These are phyloP conservation scores for Botia almorhae DNA, from an alignment of 2,797 vertebrate species.

Conservation along the genomic window DNA sequence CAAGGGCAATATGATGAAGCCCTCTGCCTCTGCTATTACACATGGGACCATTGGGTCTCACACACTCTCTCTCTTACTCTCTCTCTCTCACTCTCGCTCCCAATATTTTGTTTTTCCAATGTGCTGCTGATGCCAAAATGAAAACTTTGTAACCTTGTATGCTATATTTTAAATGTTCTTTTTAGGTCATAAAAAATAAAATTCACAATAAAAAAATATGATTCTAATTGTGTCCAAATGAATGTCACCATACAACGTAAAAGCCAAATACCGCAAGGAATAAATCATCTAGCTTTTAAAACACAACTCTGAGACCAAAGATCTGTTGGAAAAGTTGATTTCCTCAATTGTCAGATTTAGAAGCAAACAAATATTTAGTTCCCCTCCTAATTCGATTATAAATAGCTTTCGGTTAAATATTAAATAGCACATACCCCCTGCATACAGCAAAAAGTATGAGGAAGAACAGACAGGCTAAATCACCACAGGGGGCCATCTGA, in stretches of 20 bases:
- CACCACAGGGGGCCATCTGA: neutral
- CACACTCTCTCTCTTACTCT: conserved; percentile 62
- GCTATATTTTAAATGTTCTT: neutral
- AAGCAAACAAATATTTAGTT: conserved; percentile 10
- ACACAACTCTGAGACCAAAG: no score
- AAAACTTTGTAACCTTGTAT: neutral
- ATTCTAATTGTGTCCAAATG: neutral
- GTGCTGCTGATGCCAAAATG: neutral
- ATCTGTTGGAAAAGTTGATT: neutral
- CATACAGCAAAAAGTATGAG: neutral
- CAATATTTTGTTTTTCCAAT: neutral
- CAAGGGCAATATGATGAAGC: conserved; percentile 89
- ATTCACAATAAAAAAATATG: neutral
- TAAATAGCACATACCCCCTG: neutral
- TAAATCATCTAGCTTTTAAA: neutral
- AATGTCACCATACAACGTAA: neutral
- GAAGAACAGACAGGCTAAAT: neutral
- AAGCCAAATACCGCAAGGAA: neutral
- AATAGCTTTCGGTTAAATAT: neutral
- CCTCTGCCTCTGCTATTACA: conserved; percentile 75
- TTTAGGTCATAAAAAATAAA: neutral
- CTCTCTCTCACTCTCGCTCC: conserved; percentile 35
- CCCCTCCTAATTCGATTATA: neutral
- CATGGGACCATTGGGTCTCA: conserved; percentile 80
- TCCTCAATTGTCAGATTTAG: neutral